phyloP scores from a whole-genome alignment of 2,888 invertebrate genomes.

The Heliconius cydno region DNA sequence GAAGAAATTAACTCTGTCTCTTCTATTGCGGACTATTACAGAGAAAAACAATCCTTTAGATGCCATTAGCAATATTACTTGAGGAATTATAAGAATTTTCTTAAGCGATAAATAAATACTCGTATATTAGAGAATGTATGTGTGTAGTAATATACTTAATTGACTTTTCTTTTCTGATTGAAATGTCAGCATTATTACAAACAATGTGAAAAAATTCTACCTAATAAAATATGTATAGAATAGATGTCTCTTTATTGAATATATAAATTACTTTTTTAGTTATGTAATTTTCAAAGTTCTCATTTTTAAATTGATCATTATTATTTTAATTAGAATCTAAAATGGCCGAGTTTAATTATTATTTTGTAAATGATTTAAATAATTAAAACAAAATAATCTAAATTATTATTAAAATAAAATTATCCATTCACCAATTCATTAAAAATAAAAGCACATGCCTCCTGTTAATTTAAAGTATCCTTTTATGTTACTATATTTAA shows the following conservation, averaged over 20 bases:
- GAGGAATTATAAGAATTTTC: not conserved
- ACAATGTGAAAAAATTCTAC: not conserved
- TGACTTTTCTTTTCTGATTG: no score
- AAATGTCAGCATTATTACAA: no score
- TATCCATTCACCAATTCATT: not conserved
- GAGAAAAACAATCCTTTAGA: not conserved
- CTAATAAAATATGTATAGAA: not conserved
- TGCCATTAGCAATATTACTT: not conserved
- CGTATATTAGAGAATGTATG: no score
- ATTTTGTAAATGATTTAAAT: not conserved
- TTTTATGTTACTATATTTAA: conserved; percentile 12
- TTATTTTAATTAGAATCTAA: no score
- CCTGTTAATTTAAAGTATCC: not conserved
- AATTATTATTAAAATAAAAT: not conserved
- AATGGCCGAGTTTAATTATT: not conserved
- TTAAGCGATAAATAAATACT: not conserved
- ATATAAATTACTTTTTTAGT: not conserved
- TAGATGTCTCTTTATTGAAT: not conserved
- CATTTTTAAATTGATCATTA: no score
- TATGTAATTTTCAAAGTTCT: no score
- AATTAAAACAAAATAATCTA: not conserved
- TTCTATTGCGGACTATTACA: not conserved
- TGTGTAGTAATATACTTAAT: no score
- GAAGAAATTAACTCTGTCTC: not conserved
- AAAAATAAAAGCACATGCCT: not conserved